Evolutionary conservation across 2,113 vertebrate genomes (phyloP).

Genomic region (Alligator sinensis): DNA sequence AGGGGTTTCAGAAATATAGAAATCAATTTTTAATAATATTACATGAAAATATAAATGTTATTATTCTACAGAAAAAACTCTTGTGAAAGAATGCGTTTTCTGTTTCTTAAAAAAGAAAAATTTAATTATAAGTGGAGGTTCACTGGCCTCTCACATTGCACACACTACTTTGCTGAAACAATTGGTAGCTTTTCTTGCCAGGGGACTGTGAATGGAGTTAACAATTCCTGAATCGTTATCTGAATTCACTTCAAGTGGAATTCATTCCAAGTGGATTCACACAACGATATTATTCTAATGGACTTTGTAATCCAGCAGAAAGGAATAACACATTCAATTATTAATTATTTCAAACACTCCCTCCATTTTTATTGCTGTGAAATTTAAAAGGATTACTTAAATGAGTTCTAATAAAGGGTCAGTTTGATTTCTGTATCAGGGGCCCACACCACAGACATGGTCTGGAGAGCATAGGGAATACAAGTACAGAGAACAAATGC

Average conservation of each 20-base stretch:
- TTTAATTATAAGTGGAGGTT: not conserved
- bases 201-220: not conserved
- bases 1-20: not conserved
- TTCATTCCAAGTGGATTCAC: not conserved
- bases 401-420: not conserved
- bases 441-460: not conserved
- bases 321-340: not conserved
- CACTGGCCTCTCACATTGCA: not conserved
- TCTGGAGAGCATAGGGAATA: not conserved
- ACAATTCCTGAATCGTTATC: not conserved
- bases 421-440: not conserved
- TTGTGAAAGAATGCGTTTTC: not conserved
- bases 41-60: not conserved
- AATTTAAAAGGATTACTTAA: conserved; percentile 2
- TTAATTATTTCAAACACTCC: not conserved
- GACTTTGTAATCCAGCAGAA: not conserved
- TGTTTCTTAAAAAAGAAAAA: not conserved
- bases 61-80: not conserved
- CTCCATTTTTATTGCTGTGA: not conserved
- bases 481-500: not conserved
- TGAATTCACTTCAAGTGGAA: not conserved
- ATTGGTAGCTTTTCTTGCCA: not conserved
- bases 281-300: not conserved
- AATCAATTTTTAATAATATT: not conserved
- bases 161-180: not conserved